Evolutionary conservation across 2,113 vertebrate genomes (phyloP), one percentile per base, ranked within the genome.

Genomic region (Australoheros scitulus): DNA sequence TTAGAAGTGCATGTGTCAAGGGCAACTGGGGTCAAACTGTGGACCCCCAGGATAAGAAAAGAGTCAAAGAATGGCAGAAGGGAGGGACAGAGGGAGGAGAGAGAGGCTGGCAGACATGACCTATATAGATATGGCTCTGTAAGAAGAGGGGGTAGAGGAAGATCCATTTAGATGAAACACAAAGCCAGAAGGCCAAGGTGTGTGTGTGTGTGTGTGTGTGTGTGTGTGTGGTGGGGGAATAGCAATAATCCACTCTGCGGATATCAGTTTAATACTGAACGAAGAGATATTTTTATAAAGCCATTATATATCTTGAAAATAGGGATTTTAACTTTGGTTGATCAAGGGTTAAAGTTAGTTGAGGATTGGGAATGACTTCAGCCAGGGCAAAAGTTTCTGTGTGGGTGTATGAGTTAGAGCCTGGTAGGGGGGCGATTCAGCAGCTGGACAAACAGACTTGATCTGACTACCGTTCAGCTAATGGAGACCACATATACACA

Each of bases 11-110:
- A 88, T 92, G 91, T 94, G 90, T 94, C 91, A 92, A 94, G 92
- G 94, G 75, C 90, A 94, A 94, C 89, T 87, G 85, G 89, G 94
- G 92, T 94, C 94, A 94, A 93, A 93, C 92, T 92, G 91, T 76
- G 75, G 81, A 86, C 76, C 70, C 65, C 79, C 15, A n/a, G 65
- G 74, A 81, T 80, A 87, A 90, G 76, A 90, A 92, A 90, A 76
- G 84, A 83, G 9, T 82, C 81, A 88, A 77, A 83, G 87, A 84
- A 83, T 79, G 82, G 86, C 86, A 63, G 83, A 79, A 87, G 79
- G 90, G 84, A 83, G 84, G 89, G 82, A 41, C 68, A 18, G 72
- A 70, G 79, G 86, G 87, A 65, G 87, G 72, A 43, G 58, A 80
- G 57, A 14, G 85, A 80, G 82, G 79, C 68, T 86, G 86, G 89